Conservation (phyloP, 1,140 invertebrate genomes). For the Choristoneura fumiferana region DNA sequence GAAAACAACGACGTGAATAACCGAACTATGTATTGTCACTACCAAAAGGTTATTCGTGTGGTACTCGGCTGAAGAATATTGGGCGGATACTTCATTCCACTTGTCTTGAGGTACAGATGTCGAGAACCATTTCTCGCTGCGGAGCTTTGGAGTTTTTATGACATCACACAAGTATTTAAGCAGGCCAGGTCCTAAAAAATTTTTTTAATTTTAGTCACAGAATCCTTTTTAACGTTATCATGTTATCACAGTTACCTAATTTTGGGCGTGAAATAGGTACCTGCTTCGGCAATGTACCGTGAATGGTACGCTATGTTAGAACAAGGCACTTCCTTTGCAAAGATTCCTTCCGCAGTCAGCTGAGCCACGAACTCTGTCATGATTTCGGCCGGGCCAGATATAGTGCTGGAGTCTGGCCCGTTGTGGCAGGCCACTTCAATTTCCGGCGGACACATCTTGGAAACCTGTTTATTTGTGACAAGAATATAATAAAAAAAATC, state of each 20-base stretch:
- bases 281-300: slow-evolving; percentile 80
- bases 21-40: neutral
- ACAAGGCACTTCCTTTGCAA: slow-evolving; percentile 84
- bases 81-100: slow-evolving; percentile 83
- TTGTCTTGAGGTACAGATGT: slow-evolving; percentile 85
- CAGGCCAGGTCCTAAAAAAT: slow-evolving; percentile 79
- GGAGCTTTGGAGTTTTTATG: slow-evolving; percentile 80
- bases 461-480: slow-evolving; percentile 58
- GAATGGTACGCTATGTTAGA: slow-evolving; percentile 87
- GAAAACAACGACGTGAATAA: too few species aligned
- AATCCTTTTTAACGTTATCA: neutral
- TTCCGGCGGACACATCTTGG: slow-evolving; percentile 75
- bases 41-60: slow-evolving; percentile 91
- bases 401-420: slow-evolving; percentile 83
- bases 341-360: slow-evolving; percentile 82
- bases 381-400: slow-evolving; percentile 83
- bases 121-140: slow-evolving; percentile 89
- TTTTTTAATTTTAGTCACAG: neutral
- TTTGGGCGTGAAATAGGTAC: neutral
- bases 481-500: too few species aligned
- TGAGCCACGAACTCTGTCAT: slow-evolving; percentile 80
- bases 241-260: neutral
- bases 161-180: slow-evolving; percentile 83
- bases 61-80: slow-evolving; percentile 89
- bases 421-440: slow-evolving; percentile 88